Conservation (phyloP, 2,113 vertebrate genomes). For the Myrmecophaga tridactyla region DNA sequence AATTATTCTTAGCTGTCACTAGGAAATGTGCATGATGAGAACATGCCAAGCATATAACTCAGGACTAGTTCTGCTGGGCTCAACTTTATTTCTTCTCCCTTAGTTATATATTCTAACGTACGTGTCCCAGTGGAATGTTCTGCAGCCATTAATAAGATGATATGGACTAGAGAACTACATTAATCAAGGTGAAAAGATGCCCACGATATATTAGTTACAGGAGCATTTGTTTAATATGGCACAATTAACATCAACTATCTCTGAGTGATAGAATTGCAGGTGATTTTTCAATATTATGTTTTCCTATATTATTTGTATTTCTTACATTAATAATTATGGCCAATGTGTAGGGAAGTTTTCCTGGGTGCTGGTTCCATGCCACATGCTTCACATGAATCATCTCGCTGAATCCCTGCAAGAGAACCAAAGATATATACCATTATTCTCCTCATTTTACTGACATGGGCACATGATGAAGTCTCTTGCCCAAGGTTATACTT, state of each 20-base stretch:
- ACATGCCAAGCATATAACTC: background rate
- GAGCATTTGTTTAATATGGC: background rate
- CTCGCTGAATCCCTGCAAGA: background rate
- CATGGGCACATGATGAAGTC: background rate
- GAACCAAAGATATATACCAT: background rate
- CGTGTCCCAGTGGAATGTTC: background rate
- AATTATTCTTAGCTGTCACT: background rate
- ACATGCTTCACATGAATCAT: background rate
- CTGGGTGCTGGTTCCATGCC: background rate
- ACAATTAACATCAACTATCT: background rate
- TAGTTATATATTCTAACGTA: background rate
- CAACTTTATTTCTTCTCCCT: background rate
- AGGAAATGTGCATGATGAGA: background rate
- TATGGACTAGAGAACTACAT: background rate
- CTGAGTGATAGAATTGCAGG: background rate
- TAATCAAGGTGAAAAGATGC: background rate
- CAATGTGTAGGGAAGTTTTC: background rate
- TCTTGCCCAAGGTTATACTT: background rate
- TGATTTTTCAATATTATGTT: background rate
- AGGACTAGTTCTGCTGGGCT: background rate
- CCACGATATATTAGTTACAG: background rate
- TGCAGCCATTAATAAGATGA: background rate
- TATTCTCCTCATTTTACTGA: background rate
- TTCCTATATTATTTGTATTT: background rate
- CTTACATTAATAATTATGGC: background rate